Conservation (phyloP, 2,888 invertebrate genomes). For the Heteromurus nitidus region DNA sequence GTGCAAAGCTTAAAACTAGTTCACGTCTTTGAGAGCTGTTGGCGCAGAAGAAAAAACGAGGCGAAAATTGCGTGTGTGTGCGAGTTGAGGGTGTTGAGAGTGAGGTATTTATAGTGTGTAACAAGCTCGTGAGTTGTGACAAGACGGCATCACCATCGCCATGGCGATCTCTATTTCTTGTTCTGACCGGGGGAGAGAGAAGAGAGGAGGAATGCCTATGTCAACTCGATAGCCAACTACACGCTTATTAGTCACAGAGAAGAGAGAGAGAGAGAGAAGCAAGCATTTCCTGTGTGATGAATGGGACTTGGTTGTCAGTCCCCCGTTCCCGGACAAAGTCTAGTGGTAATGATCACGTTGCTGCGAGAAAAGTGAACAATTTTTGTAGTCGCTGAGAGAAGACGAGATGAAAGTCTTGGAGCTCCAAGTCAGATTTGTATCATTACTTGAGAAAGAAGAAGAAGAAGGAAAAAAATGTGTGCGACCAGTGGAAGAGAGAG, state of each 20-base stretch:
- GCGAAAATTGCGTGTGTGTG: no score
- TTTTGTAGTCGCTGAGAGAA: not conserved
- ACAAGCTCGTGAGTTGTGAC: not conserved
- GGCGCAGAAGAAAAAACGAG: no score
- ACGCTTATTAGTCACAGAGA: slow-evolving; percentile 49
- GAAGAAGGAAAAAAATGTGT: slow-evolving; percentile 11
- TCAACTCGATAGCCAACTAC: slow-evolving; percentile 35
- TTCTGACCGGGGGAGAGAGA: no score
- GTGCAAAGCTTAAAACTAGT: no score
- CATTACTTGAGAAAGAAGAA: slow-evolving; percentile 2
- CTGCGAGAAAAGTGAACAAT: not conserved
- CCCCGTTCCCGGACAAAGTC: no score
- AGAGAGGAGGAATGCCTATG: slow-evolving; percentile 9
- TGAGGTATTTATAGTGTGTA: no score
- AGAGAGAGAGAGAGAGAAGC: slow-evolving; percentile 44
- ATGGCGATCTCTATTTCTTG: not conserved
- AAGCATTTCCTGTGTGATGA: slow-evolving; percentile 35
- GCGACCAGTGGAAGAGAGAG: no score
- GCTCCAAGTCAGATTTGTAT: slow-evolving; percentile 13
- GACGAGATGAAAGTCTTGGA: not conserved
- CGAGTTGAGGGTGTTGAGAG: no score
- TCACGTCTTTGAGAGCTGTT: no score
- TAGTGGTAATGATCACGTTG: slow-evolving; percentile 12
- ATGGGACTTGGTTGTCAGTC: slow-evolving; percentile 35
- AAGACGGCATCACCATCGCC: not conserved